These are phyloP conservation scores for Procavia capensis DNA, from an alignment of 2,113 vertebrate genomes.

Conservation along the genomic window DNA sequence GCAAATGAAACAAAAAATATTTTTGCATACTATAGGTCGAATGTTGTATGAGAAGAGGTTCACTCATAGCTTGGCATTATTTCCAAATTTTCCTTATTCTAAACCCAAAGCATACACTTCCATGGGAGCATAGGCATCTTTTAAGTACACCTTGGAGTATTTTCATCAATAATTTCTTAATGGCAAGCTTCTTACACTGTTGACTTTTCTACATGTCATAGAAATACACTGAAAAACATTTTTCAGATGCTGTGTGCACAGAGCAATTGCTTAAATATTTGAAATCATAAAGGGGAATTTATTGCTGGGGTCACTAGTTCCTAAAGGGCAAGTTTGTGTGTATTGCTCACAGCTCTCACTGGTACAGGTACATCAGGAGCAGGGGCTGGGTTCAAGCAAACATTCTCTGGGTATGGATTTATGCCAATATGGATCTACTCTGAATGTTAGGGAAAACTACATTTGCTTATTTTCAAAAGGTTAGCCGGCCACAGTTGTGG, in stretches of 20 bases:
- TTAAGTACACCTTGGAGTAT: slow-evolving; percentile 59
- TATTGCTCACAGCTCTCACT: slow-evolving; percentile 54
- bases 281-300: slow-evolving; percentile 67
- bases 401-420: slow-evolving; percentile 49
- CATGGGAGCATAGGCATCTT: background rate
- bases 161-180: slow-evolving; percentile 53
- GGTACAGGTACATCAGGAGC: slow-evolving; percentile 63
- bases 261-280: slow-evolving; percentile 83
- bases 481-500: slow-evolving; percentile 51
- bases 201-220: slow-evolving; percentile 69
- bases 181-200: slow-evolving; percentile 40
- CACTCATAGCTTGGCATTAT: slow-evolving; percentile 57
- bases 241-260: slow-evolving; percentile 63
- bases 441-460: slow-evolving; percentile 71
- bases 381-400: slow-evolving; percentile 77
- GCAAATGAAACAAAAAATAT: background rate
- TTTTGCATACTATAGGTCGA: slow-evolving; percentile 54
- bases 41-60: slow-evolving; percentile 47
- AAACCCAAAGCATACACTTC: background rate
- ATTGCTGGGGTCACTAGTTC: slow-evolving; percentile 62
- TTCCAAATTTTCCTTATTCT: slow-evolving; percentile 37
- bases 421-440: slow-evolving; percentile 48
- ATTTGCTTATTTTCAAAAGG: slow-evolving; percentile 80
- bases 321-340: slow-evolving; percentile 72
- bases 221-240: slow-evolving; percentile 69